Conservation (phyloP, 2,888 invertebrate species). For the Clistopyga incitator region DNA sequence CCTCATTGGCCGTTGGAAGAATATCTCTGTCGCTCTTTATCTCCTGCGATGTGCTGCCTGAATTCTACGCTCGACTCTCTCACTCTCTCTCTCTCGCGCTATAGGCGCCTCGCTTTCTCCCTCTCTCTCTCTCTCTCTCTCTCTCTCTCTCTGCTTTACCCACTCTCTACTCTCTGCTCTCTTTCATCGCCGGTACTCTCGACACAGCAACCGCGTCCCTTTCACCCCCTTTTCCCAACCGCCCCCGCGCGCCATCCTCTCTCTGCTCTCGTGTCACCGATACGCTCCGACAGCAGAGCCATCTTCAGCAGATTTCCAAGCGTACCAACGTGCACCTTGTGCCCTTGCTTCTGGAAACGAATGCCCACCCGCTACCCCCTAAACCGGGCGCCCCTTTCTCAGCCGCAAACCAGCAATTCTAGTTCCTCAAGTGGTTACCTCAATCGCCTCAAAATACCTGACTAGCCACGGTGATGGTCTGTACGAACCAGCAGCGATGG, state of each 20-base stretch:
- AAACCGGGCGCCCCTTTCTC: slow-evolving; percentile 25
- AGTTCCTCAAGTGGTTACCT: slow-evolving; percentile 42
- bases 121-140: slow-evolving; percentile 19
- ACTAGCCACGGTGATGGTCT: slow-evolving; percentile 28
- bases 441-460: slow-evolving; percentile 47
- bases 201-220: slow-evolving; percentile 38
- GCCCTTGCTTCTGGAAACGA: slow-evolving; percentile 17
- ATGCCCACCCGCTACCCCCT: slow-evolving; percentile 17
- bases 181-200: slow-evolving; percentile 44
- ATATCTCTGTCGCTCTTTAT: slow-evolving; percentile 67
- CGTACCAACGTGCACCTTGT: slow-evolving; percentile 37
- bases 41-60: slow-evolving; percentile 58
- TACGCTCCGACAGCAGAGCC: slow-evolving; percentile 61
- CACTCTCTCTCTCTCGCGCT: slow-evolving; percentile 28
- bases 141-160: slow-evolving; percentile 28
- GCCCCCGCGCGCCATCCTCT: slow-evolving; percentile 24
- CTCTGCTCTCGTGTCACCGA: slow-evolving; percentile 41
- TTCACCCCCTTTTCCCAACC: slow-evolving; percentile 31
- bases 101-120: slow-evolving; percentile 16
- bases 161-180: slow-evolving; percentile 30
- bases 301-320: slow-evolving; percentile 60
- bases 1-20: slow-evolving; percentile 80
- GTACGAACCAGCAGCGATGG: slow-evolving; percentile 23
- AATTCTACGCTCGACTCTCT: slow-evolving; percentile 42
- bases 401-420: slow-evolving; percentile 48